phyloP scores from a whole-genome alignment of 2,797 vertebrate genomes.

The Acanthornis magna region DNA sequence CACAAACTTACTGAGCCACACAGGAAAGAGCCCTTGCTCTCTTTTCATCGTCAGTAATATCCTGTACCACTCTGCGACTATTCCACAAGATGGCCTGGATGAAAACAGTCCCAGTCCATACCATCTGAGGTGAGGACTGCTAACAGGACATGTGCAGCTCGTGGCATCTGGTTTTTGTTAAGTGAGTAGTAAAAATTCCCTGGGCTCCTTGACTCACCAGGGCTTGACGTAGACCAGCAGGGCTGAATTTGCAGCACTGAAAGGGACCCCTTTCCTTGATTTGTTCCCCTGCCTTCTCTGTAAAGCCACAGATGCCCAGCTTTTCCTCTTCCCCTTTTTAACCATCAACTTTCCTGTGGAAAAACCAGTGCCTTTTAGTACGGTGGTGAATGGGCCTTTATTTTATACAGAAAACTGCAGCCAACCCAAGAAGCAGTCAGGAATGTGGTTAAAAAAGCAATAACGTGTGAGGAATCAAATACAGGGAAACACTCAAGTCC shows the following conservation, averaged over 20 bases:
- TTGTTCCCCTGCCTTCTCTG: neutral
- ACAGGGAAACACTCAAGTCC: neutral
- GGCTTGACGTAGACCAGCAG: neutral
- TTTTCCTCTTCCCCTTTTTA: neutral
- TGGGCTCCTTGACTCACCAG: neutral
- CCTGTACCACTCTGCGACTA: no score
- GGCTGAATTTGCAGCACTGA: neutral
- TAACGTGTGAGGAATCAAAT: neutral
- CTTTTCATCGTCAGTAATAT: rapidly evolving
- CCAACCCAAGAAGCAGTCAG: neutral
- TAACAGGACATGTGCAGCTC: neutral
- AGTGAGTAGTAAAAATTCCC: slow-evolving; percentile 26
- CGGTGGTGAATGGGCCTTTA: slow-evolving; percentile 18
- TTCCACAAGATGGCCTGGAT: neutral
- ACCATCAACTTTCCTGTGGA: neutral
- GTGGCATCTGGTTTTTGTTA: slow-evolving; percentile 31
- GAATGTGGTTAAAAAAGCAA: slow-evolving; percentile 14
- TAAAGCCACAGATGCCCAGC: neutral
- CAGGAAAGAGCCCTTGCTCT: neutral
- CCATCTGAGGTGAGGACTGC: neutral
- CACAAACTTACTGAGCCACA: rapidly evolving
- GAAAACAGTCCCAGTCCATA: neutral
- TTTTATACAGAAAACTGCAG: neutral
- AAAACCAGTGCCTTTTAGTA: neutral
- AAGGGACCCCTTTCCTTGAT: neutral